These are phyloP conservation scores for Aleiodes alternator DNA, from an alignment of 2,888 invertebrate species.

Conservation along the genomic window DNA sequence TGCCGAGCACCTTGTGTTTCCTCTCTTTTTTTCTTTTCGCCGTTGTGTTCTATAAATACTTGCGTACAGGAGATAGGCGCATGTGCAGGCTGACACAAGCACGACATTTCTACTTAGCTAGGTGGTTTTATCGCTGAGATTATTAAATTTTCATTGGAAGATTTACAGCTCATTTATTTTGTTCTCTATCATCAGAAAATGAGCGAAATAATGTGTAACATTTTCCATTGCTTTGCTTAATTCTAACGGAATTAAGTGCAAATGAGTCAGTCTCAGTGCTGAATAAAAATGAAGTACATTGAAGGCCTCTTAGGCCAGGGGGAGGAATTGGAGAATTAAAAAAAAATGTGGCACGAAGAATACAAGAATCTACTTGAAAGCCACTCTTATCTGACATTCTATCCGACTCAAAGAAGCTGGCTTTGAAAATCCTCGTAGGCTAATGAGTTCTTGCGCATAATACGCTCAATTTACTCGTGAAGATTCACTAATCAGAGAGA, in stretches of 20 bases:
- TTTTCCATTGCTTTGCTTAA: neutral
- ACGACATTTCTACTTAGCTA: neutral
- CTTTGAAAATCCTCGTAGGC: slow-evolving; percentile 49
- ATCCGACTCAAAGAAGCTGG: slow-evolving; percentile 34
- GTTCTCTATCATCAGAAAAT: neutral
- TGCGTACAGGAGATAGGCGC: neutral
- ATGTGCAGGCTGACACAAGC: slow-evolving; percentile 5
- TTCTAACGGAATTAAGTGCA: neutral
- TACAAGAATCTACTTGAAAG: slow-evolving; percentile 33
- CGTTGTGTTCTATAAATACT: neutral
- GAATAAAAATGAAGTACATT: slow-evolving; percentile 14
- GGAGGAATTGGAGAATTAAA: slow-evolving; percentile 23
- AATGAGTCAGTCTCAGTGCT: slow-evolving; percentile 18
- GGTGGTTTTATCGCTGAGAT: too few relatives aligned
- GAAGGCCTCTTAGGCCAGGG: neutral
- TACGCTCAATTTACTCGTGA: slow-evolving; percentile 59
- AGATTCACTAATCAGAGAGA: slow-evolving; percentile 55
- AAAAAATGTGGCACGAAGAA: slow-evolving; percentile 18
- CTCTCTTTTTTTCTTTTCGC: neutral
- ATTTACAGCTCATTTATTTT: too few relatives aligned
- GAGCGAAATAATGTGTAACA: neutral
- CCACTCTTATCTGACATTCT: slow-evolving; percentile 31
- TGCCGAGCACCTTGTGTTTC: neutral
- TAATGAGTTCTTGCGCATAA: slow-evolving; percentile 60
- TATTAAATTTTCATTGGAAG: too few relatives aligned